Percentiles rank a stretch among this genome's conserved stretches.
Conservation (phyloP, 1,140 invertebrate species). For the Scylla paramamosain region DNA sequence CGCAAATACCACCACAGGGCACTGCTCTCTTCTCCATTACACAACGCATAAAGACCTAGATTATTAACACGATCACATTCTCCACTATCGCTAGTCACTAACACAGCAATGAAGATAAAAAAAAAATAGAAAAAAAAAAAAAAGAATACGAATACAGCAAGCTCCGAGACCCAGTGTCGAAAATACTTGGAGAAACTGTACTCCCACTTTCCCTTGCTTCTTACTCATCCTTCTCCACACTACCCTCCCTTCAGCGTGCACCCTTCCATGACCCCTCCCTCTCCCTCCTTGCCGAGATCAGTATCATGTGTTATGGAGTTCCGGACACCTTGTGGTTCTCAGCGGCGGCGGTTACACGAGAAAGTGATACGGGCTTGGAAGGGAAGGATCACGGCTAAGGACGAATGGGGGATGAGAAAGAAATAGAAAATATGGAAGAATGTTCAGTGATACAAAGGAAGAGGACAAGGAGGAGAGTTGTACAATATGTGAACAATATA, state of each 20-base stretch:
- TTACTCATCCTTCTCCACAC: neutral
- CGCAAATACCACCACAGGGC: neutral
- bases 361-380: neutral
- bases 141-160: no score
- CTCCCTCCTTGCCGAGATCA: neutral
- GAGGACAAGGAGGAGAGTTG: no score
- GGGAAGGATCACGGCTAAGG: neutral
- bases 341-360: neutral
- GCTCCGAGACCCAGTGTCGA: no score
- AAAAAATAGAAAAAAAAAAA: no score
- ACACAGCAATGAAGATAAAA: no score
- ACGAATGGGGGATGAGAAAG: neutral
- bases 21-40: neutral
- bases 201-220: no score
- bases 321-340: neutral
- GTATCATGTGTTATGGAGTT: neutral
- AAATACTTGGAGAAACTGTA: no score
- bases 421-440: neutral
- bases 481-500: no score
- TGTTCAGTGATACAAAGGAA: no score
- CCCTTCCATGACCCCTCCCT: neutral
- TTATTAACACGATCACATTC: no score
- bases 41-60: no score
- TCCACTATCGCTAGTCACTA: no score
- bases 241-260: neutral